A percentile compares a stretch with the other conserved stretches of the same genome.
phyloP scores from a whole-genome alignment of 35 echinoderm and acorn worm species.

The Diadema setosum region DNA sequence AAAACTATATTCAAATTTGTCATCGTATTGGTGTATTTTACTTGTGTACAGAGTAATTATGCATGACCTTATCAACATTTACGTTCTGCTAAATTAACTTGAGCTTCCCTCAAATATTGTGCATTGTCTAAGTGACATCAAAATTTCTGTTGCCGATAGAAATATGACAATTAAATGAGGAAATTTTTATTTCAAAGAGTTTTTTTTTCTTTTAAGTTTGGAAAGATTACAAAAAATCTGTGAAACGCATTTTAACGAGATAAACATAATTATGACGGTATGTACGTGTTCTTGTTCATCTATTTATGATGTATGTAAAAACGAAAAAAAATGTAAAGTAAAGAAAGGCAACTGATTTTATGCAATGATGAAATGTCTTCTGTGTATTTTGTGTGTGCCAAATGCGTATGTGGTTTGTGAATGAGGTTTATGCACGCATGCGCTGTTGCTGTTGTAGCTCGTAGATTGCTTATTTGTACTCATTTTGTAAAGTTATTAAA shows the following conservation, averaged over 20 bases:
- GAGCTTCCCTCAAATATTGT: too few relatives aligned
- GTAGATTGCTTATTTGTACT: constrained; percentile 1
- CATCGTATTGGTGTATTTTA: constrained; percentile 12
- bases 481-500: neutral
- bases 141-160: too few relatives aligned
- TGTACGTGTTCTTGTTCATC: neutral
- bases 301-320: constrained; percentile 25
- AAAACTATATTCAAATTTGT: constrained; percentile 12
- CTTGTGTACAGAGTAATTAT: constrained; percentile 23
- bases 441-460: neutral
- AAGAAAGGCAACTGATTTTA: constrained; percentile 25
- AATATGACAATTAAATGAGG: too few relatives aligned
- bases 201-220: too few relatives aligned
- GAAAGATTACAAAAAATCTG: too few relatives aligned
- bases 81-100: neutral
- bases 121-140: too few relatives aligned
- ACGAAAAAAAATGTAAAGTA: neutral
- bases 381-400: constrained; percentile 18
- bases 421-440: neutral
- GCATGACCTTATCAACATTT: neutral
- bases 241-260: too few relatives aligned
- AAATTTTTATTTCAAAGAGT: too few relatives aligned
- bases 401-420: neutral
- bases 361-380: neutral
- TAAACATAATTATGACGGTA: too few relatives aligned